Evolutionary conservation across 2,113 vertebrate genomes (phyloP).

Genomic region (Ardeotis arabs): DNA sequence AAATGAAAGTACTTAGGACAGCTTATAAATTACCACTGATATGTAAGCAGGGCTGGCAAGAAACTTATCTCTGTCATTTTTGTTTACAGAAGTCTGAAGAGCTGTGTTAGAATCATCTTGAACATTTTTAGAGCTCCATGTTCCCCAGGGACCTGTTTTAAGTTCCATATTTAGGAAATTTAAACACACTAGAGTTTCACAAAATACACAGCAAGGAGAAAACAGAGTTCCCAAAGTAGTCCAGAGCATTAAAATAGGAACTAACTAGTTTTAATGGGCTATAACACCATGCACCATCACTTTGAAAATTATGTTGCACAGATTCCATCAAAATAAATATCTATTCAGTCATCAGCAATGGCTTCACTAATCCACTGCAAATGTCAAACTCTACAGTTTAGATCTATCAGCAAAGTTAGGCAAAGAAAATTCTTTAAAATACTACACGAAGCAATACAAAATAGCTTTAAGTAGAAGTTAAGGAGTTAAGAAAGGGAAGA

Average conservation of each 20-base stretch:
- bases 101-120: background rate
- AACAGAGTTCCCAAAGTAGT: background rate
- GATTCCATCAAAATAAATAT: background rate
- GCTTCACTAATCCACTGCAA: background rate
- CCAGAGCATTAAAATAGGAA: background rate
- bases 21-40: background rate
- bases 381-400: background rate
- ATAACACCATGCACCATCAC: background rate
- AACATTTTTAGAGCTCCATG: background rate
- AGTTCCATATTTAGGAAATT: background rate
- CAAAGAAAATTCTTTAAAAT: background rate
- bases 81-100: constrained; percentile 18
- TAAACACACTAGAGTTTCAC: background rate
- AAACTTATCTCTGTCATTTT: background rate
- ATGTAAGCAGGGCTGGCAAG: background rate
- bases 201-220: background rate
- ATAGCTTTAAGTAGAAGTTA: background rate
- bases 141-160: background rate
- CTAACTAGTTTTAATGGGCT: background rate
- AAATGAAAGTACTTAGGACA: background rate
- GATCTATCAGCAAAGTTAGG: background rate
- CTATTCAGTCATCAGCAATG: background rate
- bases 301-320: background rate
- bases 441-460: background rate
- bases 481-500: background rate